A percentile compares a stretch with the other conserved stretches of the same genome.
Conservation (phyloP, 2,113 vertebrate species). For the Lycaon pictus region DNA sequence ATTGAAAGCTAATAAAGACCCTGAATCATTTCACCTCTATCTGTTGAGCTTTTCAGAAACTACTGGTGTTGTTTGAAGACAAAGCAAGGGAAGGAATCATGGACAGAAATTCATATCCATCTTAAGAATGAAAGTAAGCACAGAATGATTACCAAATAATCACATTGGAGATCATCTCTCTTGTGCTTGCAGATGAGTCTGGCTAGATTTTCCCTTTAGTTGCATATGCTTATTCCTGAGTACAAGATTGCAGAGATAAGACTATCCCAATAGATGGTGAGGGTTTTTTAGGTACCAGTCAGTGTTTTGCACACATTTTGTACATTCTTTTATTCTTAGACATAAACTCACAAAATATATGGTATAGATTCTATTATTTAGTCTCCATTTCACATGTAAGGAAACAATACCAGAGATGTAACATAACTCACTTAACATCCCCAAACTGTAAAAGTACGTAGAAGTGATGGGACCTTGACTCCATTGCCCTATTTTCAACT, state of each 20-base stretch:
- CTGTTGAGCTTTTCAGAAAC: constrained; percentile 42
- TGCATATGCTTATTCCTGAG: background rate
- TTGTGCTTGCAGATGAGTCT: background rate
- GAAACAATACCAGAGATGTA: background rate
- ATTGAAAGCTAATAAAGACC: constrained; percentile 56
- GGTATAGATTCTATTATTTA: background rate
- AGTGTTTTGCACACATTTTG: background rate
- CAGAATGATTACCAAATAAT: background rate
- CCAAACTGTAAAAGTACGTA: background rate
- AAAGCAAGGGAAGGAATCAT: background rate
- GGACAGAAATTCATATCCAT: background rate
- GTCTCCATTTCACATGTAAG: background rate
- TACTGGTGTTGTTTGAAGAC: constrained; percentile 22
- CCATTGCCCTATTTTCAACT: background rate
- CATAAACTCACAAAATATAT: background rate
- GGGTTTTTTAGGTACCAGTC: background rate
- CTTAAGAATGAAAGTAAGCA: background rate
- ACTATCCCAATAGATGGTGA: background rate
- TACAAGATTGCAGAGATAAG: background rate
- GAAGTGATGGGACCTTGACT: background rate
- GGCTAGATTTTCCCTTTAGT: background rate
- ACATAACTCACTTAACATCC: background rate
- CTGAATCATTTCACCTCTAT: constrained; percentile 63
- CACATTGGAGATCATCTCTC: background rate
- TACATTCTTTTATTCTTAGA: background rate